phyloP scores from a whole-genome alignment of 2,797 vertebrate species.

The Poeciliopsis paucimaculata region DNA sequence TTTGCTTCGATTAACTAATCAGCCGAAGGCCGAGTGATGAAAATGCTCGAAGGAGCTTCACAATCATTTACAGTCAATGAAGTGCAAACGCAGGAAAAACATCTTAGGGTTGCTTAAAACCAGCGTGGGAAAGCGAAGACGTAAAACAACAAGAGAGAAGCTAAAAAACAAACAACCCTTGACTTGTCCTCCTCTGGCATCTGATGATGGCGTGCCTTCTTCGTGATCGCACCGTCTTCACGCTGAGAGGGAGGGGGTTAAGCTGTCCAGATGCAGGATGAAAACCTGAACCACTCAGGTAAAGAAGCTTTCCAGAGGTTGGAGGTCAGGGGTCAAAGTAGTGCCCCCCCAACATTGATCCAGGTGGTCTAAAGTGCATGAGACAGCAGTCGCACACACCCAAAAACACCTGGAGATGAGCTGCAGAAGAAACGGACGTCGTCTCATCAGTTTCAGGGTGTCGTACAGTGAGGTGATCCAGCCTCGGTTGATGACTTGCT shows the following conservation, averaged over 20 bases:
- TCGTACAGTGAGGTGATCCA: neutral
- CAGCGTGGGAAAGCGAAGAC: conserved; percentile 56
- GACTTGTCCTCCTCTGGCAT: conserved; percentile 47
- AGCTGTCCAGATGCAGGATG: conserved; percentile 43
- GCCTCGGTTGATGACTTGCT: neutral
- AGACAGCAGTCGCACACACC: conserved; percentile 63
- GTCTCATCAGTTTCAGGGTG: neutral
- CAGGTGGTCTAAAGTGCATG: conserved; percentile 75
- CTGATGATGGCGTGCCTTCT: conserved; percentile 28
- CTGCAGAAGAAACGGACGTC: conserved; percentile 11
- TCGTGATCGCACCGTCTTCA: conserved; percentile 28
- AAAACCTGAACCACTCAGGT: conserved; percentile 42
- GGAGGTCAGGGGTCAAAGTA: conserved; percentile 62
- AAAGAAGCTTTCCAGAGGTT: conserved; percentile 54
- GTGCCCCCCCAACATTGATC: conserved; percentile 54
- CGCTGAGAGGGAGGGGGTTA: conserved; percentile 43
- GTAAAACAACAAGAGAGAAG: conserved; percentile 48
- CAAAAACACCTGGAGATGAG: conserved; percentile 74
- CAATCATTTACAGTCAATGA: conserved; percentile 52
- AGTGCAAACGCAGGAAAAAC: conserved; percentile 58
- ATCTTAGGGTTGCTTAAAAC: conserved; percentile 51
- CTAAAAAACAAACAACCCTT: conserved; percentile 45
- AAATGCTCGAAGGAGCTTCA: conserved; percentile 30
- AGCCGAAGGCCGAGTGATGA: conserved; percentile 19
- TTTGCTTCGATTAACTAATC: neutral